Conservation (phyloP, 2,888 invertebrate genomes). For the Gibbula magus region DNA sequence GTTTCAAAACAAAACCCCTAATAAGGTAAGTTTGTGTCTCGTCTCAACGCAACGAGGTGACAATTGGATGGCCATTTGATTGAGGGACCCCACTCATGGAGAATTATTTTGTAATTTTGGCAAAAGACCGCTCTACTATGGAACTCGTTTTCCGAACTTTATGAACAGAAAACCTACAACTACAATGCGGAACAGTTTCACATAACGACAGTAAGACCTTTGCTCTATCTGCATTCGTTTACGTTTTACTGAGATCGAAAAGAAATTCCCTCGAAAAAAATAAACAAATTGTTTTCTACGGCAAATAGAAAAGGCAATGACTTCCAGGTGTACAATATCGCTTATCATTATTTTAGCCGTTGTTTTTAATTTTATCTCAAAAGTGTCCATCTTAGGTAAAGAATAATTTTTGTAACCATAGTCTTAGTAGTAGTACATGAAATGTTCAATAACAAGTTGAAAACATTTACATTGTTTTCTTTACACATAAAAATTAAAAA, state of each 20-base stretch:
- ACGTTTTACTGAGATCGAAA: neutral
- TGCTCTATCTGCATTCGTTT: neutral
- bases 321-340: neutral
- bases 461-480: too few relatives aligned
- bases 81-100: neutral
- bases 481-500: too few relatives aligned
- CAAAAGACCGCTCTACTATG: neutral
- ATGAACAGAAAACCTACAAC: neutral
- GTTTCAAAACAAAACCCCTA: conserved; percentile 11
- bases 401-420: too few relatives aligned
- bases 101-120: conserved; percentile 28
- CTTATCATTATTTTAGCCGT: neutral
- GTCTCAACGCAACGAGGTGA: neutral
- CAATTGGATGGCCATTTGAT: conserved; percentile 15
- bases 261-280: neutral
- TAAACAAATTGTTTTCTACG: neutral
- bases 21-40: conserved; percentile 3
- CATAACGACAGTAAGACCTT: neutral
- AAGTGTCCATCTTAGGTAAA: neutral
- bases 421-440: too few relatives aligned
- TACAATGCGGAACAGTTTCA: neutral
- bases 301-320: neutral
- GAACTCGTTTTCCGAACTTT: neutral
- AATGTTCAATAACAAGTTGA: too few relatives aligned
- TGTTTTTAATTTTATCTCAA: neutral